Percentiles rank a stretch among this genome's conserved stretches.
These are phyloP conservation scores for Limnephilus rhombicus DNA, from an alignment of 2,888 invertebrate genomes.

Conservation along the genomic window DNA sequence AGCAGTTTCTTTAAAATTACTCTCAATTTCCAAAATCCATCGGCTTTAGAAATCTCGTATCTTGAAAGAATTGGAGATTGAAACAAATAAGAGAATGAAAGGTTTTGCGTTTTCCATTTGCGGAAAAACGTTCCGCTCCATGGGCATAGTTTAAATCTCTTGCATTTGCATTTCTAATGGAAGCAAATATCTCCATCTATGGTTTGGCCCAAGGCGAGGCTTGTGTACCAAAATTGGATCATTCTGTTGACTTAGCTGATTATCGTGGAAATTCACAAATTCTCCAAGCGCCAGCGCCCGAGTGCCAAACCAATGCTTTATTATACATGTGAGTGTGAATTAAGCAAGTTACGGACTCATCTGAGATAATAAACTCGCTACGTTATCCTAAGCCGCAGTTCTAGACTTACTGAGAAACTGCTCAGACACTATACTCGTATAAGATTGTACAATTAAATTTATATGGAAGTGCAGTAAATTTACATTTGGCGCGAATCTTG, in stretches of 20 bases:
- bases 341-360: neutral
- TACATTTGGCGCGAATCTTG: neutral
- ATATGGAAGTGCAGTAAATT: neutral
- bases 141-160: constrained; percentile 33
- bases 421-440: neutral
- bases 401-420: neutral
- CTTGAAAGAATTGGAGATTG: neutral
- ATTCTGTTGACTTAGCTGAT: constrained; percentile 38
- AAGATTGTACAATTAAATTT: neutral
- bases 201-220: neutral
- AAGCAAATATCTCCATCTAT: constrained; percentile 52
- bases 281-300: neutral
- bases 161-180: constrained; percentile 61
- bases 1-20: neutral
- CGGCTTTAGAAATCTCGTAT: neutral
- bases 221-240: constrained; percentile 31
- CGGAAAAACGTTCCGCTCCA: constrained; percentile 13
- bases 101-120: constrained; percentile 14
- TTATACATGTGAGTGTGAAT: neutral
- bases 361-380: neutral
- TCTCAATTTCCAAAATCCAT: neutral
- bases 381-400: neutral
- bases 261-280: constrained; percentile 13
- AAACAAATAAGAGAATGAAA: constrained; percentile 27
- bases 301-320: neutral